These are phyloP conservation scores for Meliscaeva auricollis DNA, from an alignment of 2,888 invertebrate genomes.

Conservation along the genomic window DNA sequence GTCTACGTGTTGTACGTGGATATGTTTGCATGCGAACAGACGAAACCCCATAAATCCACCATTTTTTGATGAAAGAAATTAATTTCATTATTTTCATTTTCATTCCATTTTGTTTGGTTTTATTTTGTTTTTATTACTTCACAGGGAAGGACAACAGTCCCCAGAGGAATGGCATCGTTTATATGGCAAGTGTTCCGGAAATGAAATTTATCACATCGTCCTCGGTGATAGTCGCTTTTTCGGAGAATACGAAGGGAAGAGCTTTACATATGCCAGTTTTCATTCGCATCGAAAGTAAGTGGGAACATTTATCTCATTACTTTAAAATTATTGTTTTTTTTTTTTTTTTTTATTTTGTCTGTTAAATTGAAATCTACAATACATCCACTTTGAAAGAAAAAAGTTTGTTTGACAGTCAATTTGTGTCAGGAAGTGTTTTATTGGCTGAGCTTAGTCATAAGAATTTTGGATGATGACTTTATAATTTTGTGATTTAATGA, in stretches of 20 bases:
- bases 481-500: background rate
- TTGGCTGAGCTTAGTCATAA: background rate
- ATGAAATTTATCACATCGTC: slow-evolving; percentile 99
- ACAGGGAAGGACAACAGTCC: slow-evolving; percentile 84
- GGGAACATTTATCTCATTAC: slow-evolving; percentile 18
- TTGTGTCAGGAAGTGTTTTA: slow-evolving; percentile 12
- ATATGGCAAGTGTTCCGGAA: slow-evolving; percentile 99
- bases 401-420: slow-evolving; percentile 16
- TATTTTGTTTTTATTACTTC: slow-evolving; percentile 50
- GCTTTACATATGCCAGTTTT: slow-evolving; percentile 99
- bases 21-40: slow-evolving; percentile 6
- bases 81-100: slow-evolving; percentile 63
- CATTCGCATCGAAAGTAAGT: slow-evolving; percentile 98
- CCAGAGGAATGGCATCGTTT: slow-evolving; percentile 99
- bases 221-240: slow-evolving; percentile 98
- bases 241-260: slow-evolving; percentile 99
- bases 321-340: slow-evolving; percentile 1
- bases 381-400: slow-evolving; percentile 8
- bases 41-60: background rate
- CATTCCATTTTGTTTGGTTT: slow-evolving; percentile 50
- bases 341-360: background rate
- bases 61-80: slow-evolving; percentile 43
- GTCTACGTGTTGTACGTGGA: too few relatives aligned
- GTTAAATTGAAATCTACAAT: slow-evolving; percentile 19
- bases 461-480: background rate